These are phyloP conservation scores for Drosophila repleta DNA, from an alignment of 1,140 invertebrate genomes.

Conservation along the genomic window DNA sequence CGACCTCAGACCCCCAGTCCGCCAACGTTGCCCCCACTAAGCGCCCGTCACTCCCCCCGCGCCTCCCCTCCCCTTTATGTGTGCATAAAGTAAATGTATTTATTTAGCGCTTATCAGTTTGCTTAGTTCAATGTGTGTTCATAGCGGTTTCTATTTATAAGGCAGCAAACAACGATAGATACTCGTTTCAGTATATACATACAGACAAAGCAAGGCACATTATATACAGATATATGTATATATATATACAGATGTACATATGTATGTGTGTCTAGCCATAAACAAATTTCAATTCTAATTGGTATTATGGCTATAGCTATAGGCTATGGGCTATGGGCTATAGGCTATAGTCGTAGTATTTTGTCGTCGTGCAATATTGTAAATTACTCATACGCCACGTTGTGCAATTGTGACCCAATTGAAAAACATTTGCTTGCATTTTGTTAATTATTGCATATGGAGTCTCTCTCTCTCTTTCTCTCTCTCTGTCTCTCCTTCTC, in stretches of 20 bases:
- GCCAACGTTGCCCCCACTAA: no score
- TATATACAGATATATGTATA: constrained; percentile 2
- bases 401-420: constrained; percentile 45
- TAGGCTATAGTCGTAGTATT: constrained; percentile 7
- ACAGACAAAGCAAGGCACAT: not conserved
- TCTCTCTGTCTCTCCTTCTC: not conserved
- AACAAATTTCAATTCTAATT: constrained; percentile 41
- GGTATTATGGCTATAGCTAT: constrained; percentile 10
- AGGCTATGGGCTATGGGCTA: not conserved
- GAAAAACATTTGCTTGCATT: constrained; percentile 28
- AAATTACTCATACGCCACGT: constrained; percentile 45
- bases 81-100: constrained; percentile 42
- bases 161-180: constrained; percentile 22
- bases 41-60: no score
- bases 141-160: constrained; percentile 47
- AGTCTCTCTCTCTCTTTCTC: not conserved
- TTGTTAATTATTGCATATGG: constrained; percentile 27
- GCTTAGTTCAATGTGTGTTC: constrained; percentile 34
- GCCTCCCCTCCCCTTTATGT: no score
- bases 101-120: constrained; percentile 49
- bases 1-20: constrained; percentile 32
- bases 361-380: constrained; percentile 25
- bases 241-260: not conserved
- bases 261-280: constrained; percentile 9
- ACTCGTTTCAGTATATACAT: constrained; percentile 9